A percentile compares a stretch with the other conserved stretches of the same genome.
phyloP scores from a whole-genome alignment of 2,113 vertebrate genomes.

The Corydoras maculifer region DNA sequence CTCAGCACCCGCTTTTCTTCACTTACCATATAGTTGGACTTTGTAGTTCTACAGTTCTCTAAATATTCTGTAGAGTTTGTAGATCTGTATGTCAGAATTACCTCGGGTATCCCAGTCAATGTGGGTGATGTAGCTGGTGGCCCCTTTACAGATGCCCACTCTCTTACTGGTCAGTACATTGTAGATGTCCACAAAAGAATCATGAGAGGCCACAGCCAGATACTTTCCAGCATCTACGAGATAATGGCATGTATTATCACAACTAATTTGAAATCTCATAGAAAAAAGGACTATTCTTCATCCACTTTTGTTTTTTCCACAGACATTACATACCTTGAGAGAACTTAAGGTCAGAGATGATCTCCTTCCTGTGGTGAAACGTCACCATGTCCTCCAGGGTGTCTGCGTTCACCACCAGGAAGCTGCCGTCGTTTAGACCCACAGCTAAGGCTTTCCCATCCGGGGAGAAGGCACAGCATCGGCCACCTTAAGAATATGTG shows the following conservation, averaged over 20 bases:
- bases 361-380: conserved; percentile 94
- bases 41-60: too few species aligned
- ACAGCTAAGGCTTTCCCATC: conserved; percentile 94
- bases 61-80: too few species aligned
- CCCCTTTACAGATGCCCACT: conserved; percentile 93
- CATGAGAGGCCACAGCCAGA: conserved; percentile 93
- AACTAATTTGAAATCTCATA: too few species aligned
- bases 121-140: conserved; percentile 88
- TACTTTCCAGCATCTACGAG: conserved; percentile 86
- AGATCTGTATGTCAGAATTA: conserved; percentile 42
- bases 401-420: conserved; percentile 94
- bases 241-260: background rate
- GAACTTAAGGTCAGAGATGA: conserved; percentile 94
- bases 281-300: too few species aligned
- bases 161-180: conserved; percentile 94
- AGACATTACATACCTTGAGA: conserved; percentile 73
- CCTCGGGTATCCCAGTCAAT: conserved; percentile 95
- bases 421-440: conserved; percentile 92
- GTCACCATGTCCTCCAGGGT: conserved; percentile 97
- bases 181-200: conserved; percentile 97
- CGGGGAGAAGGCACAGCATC: conserved; percentile 94
- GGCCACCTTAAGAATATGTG: conserved; percentile 68
- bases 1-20: background rate
- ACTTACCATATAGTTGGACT: too few species aligned
- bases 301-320: too few species aligned